Conservation (phyloP, 1,140 invertebrate species). For the Drosophila athabasca region DNA sequence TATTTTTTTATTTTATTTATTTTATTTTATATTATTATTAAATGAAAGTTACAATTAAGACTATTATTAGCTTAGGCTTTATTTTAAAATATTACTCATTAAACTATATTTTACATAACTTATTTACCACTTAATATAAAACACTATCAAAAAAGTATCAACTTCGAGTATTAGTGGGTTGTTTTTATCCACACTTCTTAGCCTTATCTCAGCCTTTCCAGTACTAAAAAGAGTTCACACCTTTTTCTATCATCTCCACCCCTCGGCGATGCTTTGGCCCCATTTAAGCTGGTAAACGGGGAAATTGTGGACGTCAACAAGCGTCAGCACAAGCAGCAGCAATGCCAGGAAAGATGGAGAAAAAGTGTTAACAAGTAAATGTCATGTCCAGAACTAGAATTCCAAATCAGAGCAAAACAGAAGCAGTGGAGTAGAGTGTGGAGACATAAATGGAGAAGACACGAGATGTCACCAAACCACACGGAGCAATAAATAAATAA, state of each 20-base stretch:
- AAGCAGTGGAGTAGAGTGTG: conserved; percentile 10
- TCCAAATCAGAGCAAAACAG: conserved; percentile 13
- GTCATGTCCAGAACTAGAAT: conserved; percentile 59
- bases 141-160: too few species aligned
- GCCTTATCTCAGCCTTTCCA: too few species aligned
- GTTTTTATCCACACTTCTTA: too few species aligned
- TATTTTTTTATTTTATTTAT: too few species aligned
- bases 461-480: conserved; percentile 59
- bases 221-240: conserved; percentile 13
- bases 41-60: too few species aligned
- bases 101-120: too few species aligned
- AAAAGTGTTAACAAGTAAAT: conserved; percentile 77
- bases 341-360: conserved; percentile 30
- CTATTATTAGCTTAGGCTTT: too few species aligned
- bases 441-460: conserved; percentile 25
- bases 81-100: too few species aligned
- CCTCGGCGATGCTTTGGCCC: background rate
- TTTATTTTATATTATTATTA: too few species aligned
- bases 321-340: conserved; percentile 18
- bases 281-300: conserved; percentile 34
- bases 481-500: conserved; percentile 79
- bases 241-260: background rate
- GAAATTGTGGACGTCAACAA: conserved; percentile 58
- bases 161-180: too few species aligned
- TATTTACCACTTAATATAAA: too few species aligned